Conservation (phyloP, 2,797 vertebrate genomes). For the Anomalospiza imberbis region DNA sequence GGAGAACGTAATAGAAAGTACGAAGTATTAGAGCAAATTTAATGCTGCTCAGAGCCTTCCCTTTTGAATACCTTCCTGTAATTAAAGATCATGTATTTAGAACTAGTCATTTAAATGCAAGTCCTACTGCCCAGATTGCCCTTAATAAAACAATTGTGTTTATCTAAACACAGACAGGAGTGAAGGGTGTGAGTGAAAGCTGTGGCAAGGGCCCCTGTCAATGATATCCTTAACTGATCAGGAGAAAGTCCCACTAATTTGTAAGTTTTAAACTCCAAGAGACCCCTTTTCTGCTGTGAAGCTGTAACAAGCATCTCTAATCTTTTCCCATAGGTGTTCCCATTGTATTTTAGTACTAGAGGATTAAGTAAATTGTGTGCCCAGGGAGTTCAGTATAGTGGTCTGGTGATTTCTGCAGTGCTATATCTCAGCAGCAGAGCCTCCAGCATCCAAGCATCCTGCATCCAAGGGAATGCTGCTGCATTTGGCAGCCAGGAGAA, state of each 20-base stretch:
- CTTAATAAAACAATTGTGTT: background rate
- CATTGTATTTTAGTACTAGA: background rate
- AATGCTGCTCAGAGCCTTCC: background rate
- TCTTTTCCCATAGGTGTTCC: background rate
- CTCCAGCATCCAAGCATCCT: background rate
- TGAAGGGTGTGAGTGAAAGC: background rate
- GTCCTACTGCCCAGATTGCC: background rate
- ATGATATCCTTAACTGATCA: background rate
- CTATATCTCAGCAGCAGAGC: background rate
- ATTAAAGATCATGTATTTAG: background rate
- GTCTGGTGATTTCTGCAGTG: background rate
- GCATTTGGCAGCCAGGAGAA: background rate
- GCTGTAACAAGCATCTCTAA: background rate
- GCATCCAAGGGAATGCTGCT: background rate
- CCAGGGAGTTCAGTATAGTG: background rate
- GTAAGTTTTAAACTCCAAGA: background rate
- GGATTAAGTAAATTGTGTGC: background rate
- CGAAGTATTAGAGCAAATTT: background rate
- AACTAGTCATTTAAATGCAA: background rate
- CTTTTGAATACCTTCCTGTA: background rate
- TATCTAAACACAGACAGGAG: background rate
- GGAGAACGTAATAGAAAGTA: background rate
- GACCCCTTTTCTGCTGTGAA: background rate
- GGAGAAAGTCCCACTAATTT: background rate
- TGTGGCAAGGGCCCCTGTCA: background rate